Base-by-base conservation (phyloP, 2,113 vertebrate species). In the Lepidothrix coronata region DNA sequence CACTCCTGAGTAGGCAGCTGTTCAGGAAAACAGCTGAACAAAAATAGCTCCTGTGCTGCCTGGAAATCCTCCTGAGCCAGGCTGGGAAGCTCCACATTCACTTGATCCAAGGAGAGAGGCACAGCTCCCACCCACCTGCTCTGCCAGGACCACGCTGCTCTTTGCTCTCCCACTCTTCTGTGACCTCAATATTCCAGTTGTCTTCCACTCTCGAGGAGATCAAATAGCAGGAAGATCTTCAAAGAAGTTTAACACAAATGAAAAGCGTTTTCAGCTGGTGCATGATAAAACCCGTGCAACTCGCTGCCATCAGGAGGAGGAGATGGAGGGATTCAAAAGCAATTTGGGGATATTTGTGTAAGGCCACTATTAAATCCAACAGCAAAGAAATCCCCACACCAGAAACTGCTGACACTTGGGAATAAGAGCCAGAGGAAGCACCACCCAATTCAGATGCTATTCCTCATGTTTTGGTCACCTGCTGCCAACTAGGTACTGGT, bases 1-100 rank as follows among this genome's bases (percentile, higher is more conserved):
- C 79, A 65, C 78, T 91, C 78, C 33, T 7, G 28, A 90, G 88
- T 61, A 94, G 94, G 92, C 95, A 95, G 93, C 80, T 95, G 93
- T 75, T 95, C 84, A 85, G 87, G 89, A 88, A 96, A 96, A 83
- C 81, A 82, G 78, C 58, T 93, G 52, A 72, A 78, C 86, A 79
- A 51, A 95, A 97, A 95, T 94, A 96, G 71, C 85, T 89, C 3
- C 76, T 85, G 57, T 31, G 14, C 73, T 72, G 62, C 89, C 63
- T 82, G 74, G 85, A 41, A 61, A 55, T 89, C 62, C 94, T 85
- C 93, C 81, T 78, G 94, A 92, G 73, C 1, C 23, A 1, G 20
- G 66, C 85, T 76, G 72, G 65, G 49, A 65, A 71, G 67, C 75
- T 71, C 27, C 79, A 8, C 48, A 8, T 1, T 31, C 55, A 2